Evolutionary conservation across 2,797 vertebrate genomes (phyloP).

Genomic region (Amblyopsis hoosieri): DNA sequence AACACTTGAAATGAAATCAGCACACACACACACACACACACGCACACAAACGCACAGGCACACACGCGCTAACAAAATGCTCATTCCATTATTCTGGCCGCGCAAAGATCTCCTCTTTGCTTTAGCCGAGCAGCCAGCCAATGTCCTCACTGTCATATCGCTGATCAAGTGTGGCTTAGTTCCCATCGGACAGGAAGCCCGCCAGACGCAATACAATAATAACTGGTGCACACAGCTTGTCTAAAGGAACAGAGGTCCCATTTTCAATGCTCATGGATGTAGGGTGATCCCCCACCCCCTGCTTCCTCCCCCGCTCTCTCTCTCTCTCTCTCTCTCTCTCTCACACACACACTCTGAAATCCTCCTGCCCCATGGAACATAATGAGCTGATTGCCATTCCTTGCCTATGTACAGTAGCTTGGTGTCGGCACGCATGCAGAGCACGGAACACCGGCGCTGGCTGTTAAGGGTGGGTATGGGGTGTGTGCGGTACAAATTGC

Average conservation of each 20-base stretch:
- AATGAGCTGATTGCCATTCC: constrained; percentile 71
- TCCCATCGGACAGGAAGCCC: constrained; percentile 63
- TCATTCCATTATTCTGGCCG: constrained; percentile 43
- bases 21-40: neutral
- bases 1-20: constrained; percentile 43
- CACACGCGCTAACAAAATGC: neutral
- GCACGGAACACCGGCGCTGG: neutral
- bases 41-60: neutral
- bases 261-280: constrained; percentile 58
- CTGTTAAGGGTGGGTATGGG: neutral
- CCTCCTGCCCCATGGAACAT: constrained; percentile 46
- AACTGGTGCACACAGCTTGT: constrained; percentile 64
- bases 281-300: constrained; percentile 66
- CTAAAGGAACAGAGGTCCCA: constrained; percentile 58
- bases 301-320: constrained; percentile 38
- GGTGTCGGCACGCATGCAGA: constrained; percentile 33
- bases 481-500: constrained; percentile 13
- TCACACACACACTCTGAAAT: constrained; percentile 33
- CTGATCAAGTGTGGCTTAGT: constrained; percentile 67
- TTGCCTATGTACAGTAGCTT: constrained; percentile 40
- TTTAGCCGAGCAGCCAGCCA: constrained; percentile 64
- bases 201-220: constrained; percentile 72
- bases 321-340: constrained; percentile 25
- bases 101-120: constrained; percentile 66
- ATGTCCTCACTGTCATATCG: constrained; percentile 63